phyloP scores from a whole-genome alignment of 2,797 vertebrate species.

The Trachurus trachurus region DNA sequence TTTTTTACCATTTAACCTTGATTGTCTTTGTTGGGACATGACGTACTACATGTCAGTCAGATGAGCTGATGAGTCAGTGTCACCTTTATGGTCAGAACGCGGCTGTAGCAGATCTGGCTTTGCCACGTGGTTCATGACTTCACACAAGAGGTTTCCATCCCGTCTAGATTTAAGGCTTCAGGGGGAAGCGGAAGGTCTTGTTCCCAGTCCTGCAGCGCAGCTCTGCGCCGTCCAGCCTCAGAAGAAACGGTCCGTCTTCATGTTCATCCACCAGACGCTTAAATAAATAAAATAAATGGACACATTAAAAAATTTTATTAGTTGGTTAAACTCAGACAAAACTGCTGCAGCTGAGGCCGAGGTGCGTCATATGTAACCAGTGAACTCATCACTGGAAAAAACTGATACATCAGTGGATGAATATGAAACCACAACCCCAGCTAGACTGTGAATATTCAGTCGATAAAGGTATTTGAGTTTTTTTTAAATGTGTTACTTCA shows the following conservation, averaged over 20 bases:
- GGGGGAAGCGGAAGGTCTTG: constrained; percentile 90
- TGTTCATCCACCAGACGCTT: constrained; percentile 87
- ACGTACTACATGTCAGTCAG: neutral
- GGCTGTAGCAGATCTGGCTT: neutral
- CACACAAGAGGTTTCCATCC: neutral
- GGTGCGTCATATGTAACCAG: no score
- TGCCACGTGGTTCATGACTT: neutral
- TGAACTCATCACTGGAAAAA: no score
- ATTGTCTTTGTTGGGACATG: neutral
- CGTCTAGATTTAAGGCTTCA: constrained; percentile 59
- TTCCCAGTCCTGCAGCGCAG: constrained; percentile 93
- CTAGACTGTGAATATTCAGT: neutral
- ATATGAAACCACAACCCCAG: no score
- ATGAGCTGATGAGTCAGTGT: neutral
- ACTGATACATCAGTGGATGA: no score
- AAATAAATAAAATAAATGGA: neutral
- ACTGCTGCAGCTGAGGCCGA: neutral
- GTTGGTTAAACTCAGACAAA: neutral
- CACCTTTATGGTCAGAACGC: neutral
- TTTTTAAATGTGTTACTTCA: neutral
- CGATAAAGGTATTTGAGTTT: neutral
- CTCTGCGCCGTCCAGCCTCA: constrained; percentile 85
- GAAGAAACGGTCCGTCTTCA: constrained; percentile 86
- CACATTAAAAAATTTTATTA: neutral
- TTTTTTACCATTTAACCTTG: neutral